phyloP scores from a whole-genome alignment of 2,888 invertebrate species.

The Microplitis deprimator region DNA sequence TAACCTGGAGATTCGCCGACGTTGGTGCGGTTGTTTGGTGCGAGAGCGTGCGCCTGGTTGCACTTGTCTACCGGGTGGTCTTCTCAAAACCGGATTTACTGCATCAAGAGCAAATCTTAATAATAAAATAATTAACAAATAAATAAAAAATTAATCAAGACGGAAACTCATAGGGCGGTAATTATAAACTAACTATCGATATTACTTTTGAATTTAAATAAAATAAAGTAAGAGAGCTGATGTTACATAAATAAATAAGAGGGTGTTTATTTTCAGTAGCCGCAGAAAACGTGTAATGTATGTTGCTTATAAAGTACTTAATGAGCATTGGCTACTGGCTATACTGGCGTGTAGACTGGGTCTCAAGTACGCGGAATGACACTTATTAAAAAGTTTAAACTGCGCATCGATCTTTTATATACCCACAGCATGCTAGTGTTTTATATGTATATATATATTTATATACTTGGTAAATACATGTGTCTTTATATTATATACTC shows the following conservation, averaged over 20 bases:
- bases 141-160: not conserved
- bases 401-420: conserved; percentile 57
- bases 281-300: conserved; percentile 3
- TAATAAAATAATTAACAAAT: conserved; percentile 3
- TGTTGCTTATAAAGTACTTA: conserved; percentile 11
- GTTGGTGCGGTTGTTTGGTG: conserved; percentile 30
- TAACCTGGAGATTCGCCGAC: conserved; percentile 56
- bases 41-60: conserved; percentile 30
- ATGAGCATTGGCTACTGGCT: conserved; percentile 16
- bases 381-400: conserved; percentile 61
- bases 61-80: conserved; percentile 38
- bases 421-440: not conserved
- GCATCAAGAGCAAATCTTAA: not conserved
- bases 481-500: conserved; percentile 26
- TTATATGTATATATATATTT: conserved; percentile 1
- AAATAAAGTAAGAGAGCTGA: not conserved
- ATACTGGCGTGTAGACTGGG: conserved; percentile 49
- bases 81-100: conserved; percentile 36
- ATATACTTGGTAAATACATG: conserved; percentile 11
- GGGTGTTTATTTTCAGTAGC: not conserved
- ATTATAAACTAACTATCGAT: not conserved
- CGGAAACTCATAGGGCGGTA: conserved; percentile 6
- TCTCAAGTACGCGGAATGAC: conserved; percentile 51
- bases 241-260: not conserved
- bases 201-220: not conserved